Base-by-base conservation (phyloP, 2,113 vertebrate genomes). In the Saimiri boliviensis region DNA sequence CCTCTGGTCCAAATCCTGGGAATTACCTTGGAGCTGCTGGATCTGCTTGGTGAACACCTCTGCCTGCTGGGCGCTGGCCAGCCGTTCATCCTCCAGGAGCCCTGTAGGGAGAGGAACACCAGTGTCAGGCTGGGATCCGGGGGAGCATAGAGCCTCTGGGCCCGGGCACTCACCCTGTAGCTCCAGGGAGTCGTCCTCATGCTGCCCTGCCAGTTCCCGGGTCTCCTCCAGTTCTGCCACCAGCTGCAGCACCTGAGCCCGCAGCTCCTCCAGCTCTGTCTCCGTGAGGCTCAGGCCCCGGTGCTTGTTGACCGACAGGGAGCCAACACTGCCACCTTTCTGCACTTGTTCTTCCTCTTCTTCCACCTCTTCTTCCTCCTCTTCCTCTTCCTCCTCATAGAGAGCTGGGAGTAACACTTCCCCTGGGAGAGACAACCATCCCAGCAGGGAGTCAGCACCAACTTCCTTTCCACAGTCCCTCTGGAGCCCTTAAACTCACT, bases 51-150 rank as follows among this genome's bases (percentile, higher is more conserved):
- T 97, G 97, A 98, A 98, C 54, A 97, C 96, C 89, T 98, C 98
- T 21, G 98, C 98, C 83, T 98, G 99, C 93, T 99, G 98, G 17
- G 99, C 99, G 0, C 99, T 99, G 52, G 99, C 99, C 97, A 99
- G 96, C 3, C 99, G 98, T 93, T 99, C 99, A 5, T 99, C 99
- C 71, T 99, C 99, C 97, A 99, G 87, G 94, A 99, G 98, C 42
- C 99, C 99, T 99, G 97, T 35, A 32, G 56, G 6, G 85, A 74
- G 27, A 30, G 12, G 21, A 49, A 23, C 25, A 21, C 42, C 7
- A 5, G 40, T 11, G 8, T 77, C 23, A 71, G 35, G 5, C 8
- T n/a, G 8, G 92, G n/a, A 42, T 10, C 25, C 49, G 14, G n/a
- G 6, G 85, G 25, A 35, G 5, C 97, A 97, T 97, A 98, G 97